Base-by-base conservation (phyloP, 1,140 invertebrate species). In the Drosophila bipectinata region DNA sequence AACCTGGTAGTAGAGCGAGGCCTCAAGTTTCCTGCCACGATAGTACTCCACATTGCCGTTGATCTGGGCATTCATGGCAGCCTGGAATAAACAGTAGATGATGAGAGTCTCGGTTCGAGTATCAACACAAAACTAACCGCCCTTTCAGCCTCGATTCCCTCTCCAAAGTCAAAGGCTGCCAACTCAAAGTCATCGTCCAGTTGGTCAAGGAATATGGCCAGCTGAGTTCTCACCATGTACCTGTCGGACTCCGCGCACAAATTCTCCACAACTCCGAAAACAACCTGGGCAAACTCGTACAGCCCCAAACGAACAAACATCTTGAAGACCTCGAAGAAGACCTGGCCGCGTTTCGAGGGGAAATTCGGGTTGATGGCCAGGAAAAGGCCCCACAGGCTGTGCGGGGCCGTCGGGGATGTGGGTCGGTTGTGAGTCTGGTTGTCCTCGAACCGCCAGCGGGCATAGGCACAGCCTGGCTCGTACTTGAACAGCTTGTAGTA, bases 41-140 rank as follows among this genome's bases (percentile, higher is more conserved):
- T 71, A 10, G 48, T 76, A 90, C 44, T 90, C 80, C 15, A 88
- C 71, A 54, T 75, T 88, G 4, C 88, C 88, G 69, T 90, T 90
- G 1, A 89, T 6, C 49, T 90, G 88, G 3, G 72, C 61, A 21
- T 77, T 57, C 10, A 74, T 52, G 2, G 47, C 55, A 1, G 4
- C 32, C 67, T 21, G 21, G 21, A 21, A 21, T 21, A 21, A 21
- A 0, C 2, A 21, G 21, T 3, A 21, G 2, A 3, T 15, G 21
- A 21, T 21, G 21, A 34, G 8, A 34, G 1, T 10, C 8, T 8
- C 28, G 2, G 6, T 34, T 9, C 0, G 9, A 34, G 9, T 9
- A 9, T 9, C 7, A 3, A 9, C 8, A 34, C 8, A 10, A 18
- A 41, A 26, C 57, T 7, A 8, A 82, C 79, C 62, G 41, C 3